Conservation (phyloP, 2,113 vertebrate species). For the Menura novaehollandiae region DNA sequence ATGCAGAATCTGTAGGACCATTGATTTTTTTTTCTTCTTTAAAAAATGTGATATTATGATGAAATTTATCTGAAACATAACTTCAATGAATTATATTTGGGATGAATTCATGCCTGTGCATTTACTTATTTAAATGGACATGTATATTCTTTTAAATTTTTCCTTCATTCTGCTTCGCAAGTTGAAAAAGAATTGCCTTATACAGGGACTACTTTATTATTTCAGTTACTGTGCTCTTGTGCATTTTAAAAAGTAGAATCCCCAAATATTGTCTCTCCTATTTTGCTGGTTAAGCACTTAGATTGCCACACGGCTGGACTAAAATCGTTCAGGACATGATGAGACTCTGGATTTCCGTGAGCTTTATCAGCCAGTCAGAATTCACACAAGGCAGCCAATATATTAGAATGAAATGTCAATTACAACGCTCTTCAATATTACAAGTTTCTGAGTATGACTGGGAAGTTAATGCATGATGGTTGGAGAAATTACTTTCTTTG, state of each 20-base stretch:
- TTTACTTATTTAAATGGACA: neutral
- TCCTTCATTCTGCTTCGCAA: neutral
- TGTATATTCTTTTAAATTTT: neutral
- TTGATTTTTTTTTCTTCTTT: neutral
- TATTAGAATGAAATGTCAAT: constrained; percentile 61
- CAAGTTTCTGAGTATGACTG: constrained; percentile 23
- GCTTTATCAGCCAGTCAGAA: constrained; percentile 37
- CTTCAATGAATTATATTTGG: neutral
- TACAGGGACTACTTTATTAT: neutral
- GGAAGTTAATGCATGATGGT: constrained; percentile 47
- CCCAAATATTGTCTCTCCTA: neutral
- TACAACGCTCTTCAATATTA: constrained; percentile 28
- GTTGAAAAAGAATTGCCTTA: neutral
- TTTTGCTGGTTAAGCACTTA: constrained; percentile 9
- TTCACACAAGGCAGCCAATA: constrained; percentile 23
- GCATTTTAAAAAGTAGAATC: neutral
- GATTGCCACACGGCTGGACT: neutral
- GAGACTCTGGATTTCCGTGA: constrained; percentile 17
- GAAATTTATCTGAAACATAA: neutral
- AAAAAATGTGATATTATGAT: neutral
- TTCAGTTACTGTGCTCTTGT: neutral
- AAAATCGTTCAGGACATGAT: constrained; percentile 6
- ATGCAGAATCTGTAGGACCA: neutral
- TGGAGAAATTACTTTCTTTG: constrained; percentile 65
- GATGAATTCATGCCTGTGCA: neutral